Conservation (phyloP, 1,140 invertebrate genomes). For the Bradynema listronoti region DNA sequence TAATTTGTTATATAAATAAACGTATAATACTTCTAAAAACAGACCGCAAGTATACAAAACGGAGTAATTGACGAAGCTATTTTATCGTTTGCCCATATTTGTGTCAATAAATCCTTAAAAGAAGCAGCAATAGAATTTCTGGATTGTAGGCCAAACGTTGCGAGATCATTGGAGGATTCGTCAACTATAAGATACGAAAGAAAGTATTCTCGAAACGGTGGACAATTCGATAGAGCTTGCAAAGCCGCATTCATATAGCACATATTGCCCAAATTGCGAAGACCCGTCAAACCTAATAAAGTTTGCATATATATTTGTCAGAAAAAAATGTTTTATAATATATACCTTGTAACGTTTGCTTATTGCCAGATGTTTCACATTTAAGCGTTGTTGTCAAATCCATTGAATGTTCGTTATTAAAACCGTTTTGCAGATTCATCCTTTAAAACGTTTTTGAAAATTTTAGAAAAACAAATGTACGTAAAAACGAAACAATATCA, state of each 20-base stretch:
- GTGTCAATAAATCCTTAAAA: conserved; percentile 3
- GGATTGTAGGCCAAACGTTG: conserved; percentile 7
- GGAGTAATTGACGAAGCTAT: background rate
- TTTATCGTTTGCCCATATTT: background rate
- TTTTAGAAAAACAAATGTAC: no score
- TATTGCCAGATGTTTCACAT: no score
- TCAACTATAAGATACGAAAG: conserved; percentile 21
- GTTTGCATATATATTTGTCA: no score
- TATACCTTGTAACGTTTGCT: no score
- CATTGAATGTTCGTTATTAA: no score
- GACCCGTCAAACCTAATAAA: conserved; percentile 64
- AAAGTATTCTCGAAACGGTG: conserved; percentile 82
- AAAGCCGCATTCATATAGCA: conserved; percentile 86
- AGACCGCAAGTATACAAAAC: background rate
- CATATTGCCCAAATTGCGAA: conserved; percentile 76
- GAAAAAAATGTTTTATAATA: no score
- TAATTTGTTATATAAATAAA: background rate
- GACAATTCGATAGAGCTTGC: conserved; percentile 84
- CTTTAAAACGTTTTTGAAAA: no score
- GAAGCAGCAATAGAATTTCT: conserved; percentile 4
- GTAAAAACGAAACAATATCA: no score
- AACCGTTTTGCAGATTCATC: no score
- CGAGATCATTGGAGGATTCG: conserved; percentile 10
- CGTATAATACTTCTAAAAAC: conserved; percentile 6
- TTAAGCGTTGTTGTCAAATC: no score